Evolutionary conservation across 2,113 vertebrate species (phyloP), one percentile per base, ranked within the genome.

Genomic region (Anolis carolinensis): DNA sequence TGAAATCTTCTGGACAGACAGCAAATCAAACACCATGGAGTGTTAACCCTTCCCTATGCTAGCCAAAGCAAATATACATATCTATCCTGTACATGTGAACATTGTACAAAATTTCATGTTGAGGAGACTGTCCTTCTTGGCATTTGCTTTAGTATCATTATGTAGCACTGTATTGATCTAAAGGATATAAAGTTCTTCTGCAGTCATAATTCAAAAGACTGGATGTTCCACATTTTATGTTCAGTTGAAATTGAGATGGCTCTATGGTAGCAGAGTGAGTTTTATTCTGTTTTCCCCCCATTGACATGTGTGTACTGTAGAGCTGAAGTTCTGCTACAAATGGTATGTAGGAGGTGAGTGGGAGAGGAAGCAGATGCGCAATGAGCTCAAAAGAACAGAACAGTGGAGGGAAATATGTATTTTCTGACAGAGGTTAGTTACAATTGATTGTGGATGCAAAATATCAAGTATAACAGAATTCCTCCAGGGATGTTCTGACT

Each of bases 311-410:
- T 81, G 59, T 80, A 48, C 78, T 74, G 55, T 63, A 27, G n/a
- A 86, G 78, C n/a, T 81, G 86, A 0, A 3, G 36, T 84, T 82
- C 82, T 80, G 84, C 86, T 86, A 74, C 93, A 88, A 91, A 85
- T 36, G 0, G 34, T 16, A 4, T 0, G 89, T 89, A 62, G 94
- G 95, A 89, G 83, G 62, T 20, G 59, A 91, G 83, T 87, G 76
- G 91, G 91, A 84, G 88, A 90, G 89, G 88, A 87, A 91, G 87
- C 93, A 93, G 91, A 91, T 83, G 89, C 52, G 76, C 81, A 83
- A 2, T 2, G 77, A 73, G 85, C 84, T 27, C 79, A 72, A 82
- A 87, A 88, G 75, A 90, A 90, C 92, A 90, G 81, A 85, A 87
- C 11, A 86, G 62, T 83, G 91, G 89, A 75, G 90, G 89, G 87